Evolutionary conservation across 2,888 invertebrate species (phyloP), one percentile per base, ranked within the genome.

Genomic region (Folsomia manolachei): DNA sequence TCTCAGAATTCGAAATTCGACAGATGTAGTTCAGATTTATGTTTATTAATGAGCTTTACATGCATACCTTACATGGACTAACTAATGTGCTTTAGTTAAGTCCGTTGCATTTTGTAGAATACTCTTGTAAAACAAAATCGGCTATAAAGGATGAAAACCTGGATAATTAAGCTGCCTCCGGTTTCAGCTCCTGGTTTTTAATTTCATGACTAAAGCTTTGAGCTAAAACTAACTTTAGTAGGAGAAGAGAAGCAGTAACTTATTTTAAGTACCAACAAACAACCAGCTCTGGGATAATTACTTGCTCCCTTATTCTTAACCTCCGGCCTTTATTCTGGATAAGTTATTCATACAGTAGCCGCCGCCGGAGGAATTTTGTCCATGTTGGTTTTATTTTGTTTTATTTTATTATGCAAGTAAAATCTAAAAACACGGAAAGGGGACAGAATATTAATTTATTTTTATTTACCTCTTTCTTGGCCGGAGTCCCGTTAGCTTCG

Each of bases 401-500:
- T n/a, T 63, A 51, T n/a, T n/a, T n/a, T n/a, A n/a, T n/a, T 66
- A 11, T 52, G 21, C 11, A 11, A 56, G 19, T 39, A 9, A 52
- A 27, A 51, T 51, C 26, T 14, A 63, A 23, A 70, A 56, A 25
- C 9, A 70, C 19, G 56, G 18, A 64, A 60, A 60, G 25, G 65
- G 62, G 21, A 21, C 18, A 14, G 56, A 51, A 51, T 9, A 51
- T 51, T 52, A 71, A 53, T 70, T 25, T 26, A 56, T 66, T 66
- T 52, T 25, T 23, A 52, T n/a, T 81, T 64, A 85, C 79, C 63
- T 82, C 81, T 76, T 81, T 81, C 71, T 67, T 71, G 63, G 71
- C 64, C 11, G 75, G 76, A 63, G 75, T 74, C 4, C 73, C 69
- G 64, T 79, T 82, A 1, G 82, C 81, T 72, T 86, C 85, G 65